Evolutionary conservation across 1,140 invertebrate genomes (phyloP), one percentile per base, ranked within the genome.

Genomic region (Rhyzopertha dominica): DNA sequence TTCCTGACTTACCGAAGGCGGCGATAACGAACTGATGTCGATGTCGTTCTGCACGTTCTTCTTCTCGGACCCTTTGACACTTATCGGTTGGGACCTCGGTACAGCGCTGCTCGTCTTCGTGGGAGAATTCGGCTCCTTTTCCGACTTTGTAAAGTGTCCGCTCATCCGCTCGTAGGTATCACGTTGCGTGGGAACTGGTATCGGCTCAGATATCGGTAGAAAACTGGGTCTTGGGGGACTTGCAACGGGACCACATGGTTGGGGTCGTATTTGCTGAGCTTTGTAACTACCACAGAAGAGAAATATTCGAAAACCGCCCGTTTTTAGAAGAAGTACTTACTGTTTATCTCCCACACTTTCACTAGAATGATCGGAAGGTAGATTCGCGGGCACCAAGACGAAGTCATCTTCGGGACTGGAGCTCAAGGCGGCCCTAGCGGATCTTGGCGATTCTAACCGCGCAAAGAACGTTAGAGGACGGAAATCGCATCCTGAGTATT

Each of bases 11-110:
- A 85, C 89, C 55, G 85, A 81, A 35, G 91, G 90, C 46, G 91
- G 90, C 36, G 90, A 94, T 25, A 95, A 76, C 2, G 90, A 94
- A 49, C 84, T 87, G 45, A 94, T 85, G 71, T 69, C 72, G 71
- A 66, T 79, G 59, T 69, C 72, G 10, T 73, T 77, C 62, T 76
- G 77, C 65, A 69, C 78, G 61, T 74, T 73, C 42, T 75, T 71
- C 52, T 80, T 77, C 61, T 83, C 79, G 25, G 69, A 76, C 32
- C 83, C 76, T 58, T 81, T 82, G 72, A 90, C 85, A 54, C 77
- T 84, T 42, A 90, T 90, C 1, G 87, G 87, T 66, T 88, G 84
- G 31, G 86, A 89, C 44, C 86, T 74, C 19, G 87, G 87, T 34
- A 90, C 78, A 30, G 74, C 68, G 51, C 63, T 75, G 42, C 42